Evolutionary conservation across 1,140 invertebrate species (phyloP).

Genomic region (Cydia fagiglandana): DNA sequence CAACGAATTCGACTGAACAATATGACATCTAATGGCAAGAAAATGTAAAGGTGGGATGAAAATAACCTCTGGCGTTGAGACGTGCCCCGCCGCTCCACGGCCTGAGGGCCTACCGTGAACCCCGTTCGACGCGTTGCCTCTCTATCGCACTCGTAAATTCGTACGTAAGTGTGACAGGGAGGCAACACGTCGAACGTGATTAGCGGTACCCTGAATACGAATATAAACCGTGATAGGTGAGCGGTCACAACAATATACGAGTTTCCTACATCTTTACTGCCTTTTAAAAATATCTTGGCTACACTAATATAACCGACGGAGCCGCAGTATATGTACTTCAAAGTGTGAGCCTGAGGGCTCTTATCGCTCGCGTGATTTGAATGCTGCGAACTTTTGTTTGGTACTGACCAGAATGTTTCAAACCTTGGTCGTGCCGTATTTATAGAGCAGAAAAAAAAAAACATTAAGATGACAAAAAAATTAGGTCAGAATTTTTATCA

Average conservation of each 20-base stretch:
- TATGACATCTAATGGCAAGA: conserved; percentile 48
- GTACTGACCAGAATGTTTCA: conserved; percentile 54
- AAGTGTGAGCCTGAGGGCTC: conserved; percentile 56
- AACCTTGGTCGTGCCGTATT: too few species aligned
- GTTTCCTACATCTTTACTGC: background rate
- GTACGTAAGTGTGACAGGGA: too few species aligned
- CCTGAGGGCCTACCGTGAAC: too few species aligned
- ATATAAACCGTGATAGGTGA: background rate
- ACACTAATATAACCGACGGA: conserved; percentile 46
- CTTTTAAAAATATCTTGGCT: background rate
- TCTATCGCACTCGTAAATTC: too few species aligned
- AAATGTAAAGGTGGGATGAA: conserved; percentile 56
- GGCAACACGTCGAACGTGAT: too few species aligned
- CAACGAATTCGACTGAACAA: conserved; percentile 36
- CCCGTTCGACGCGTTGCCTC: too few species aligned
- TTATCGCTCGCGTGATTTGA: conserved; percentile 62
- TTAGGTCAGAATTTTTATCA: too few species aligned
- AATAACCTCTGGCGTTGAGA: conserved; percentile 54
- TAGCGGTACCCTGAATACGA: too few species aligned
- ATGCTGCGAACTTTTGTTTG: conserved; percentile 51
- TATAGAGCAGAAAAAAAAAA: too few species aligned
- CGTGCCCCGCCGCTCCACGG: conserved; percentile 53
- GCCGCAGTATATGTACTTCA: conserved; percentile 61
- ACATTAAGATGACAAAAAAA: too few species aligned
- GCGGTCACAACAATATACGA: background rate